These are phyloP conservation scores for Phthorimaea operculella DNA, from an alignment of 1,140 invertebrate species.

Conservation along the genomic window DNA sequence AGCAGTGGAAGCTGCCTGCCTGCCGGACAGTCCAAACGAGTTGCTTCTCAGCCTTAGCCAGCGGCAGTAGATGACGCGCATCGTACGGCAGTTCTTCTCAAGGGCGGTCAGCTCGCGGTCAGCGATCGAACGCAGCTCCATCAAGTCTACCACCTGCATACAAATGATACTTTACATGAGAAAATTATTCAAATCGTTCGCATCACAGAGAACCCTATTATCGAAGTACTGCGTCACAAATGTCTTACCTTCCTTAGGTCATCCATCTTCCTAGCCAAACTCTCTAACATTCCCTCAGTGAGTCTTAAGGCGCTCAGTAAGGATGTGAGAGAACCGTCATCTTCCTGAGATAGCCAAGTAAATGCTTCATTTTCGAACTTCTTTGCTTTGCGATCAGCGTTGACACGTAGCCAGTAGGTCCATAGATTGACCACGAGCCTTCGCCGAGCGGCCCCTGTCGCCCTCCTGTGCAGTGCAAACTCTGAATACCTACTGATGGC, in stretches of 20 bases:
- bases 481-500: conserved; percentile 48
- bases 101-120: conserved; percentile 41
- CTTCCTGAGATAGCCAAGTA: conserved; percentile 27
- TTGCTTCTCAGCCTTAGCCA: conserved; percentile 45
- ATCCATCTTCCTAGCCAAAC: conserved; percentile 53
- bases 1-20: conserved; percentile 22
- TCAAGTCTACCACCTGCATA: conserved; percentile 51
- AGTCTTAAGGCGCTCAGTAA: conserved; percentile 47
- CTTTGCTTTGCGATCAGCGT: conserved; percentile 40
- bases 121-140: conserved; percentile 54
- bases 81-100: conserved; percentile 38
- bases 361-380: conserved; percentile 49
- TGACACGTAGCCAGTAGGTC: conserved; percentile 52
- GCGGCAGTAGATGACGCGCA: conserved; percentile 36
- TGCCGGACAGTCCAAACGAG: conserved; percentile 39
- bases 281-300: conserved; percentile 56
- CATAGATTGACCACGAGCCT: conserved; percentile 44
- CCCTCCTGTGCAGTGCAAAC: conserved; percentile 30
- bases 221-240: too few relatives aligned
- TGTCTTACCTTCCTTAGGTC: conserved; percentile 47
- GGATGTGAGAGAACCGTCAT: conserved; percentile 33
- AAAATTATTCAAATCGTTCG: background rate
- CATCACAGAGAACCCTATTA: too few relatives aligned
- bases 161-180: background rate
- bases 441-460: conserved; percentile 26